A percentile compares a stretch with the other conserved stretches of the same genome.
phyloP scores from a whole-genome alignment of 2,797 vertebrate species.

The Xiphorhynchus erythropygius region DNA sequence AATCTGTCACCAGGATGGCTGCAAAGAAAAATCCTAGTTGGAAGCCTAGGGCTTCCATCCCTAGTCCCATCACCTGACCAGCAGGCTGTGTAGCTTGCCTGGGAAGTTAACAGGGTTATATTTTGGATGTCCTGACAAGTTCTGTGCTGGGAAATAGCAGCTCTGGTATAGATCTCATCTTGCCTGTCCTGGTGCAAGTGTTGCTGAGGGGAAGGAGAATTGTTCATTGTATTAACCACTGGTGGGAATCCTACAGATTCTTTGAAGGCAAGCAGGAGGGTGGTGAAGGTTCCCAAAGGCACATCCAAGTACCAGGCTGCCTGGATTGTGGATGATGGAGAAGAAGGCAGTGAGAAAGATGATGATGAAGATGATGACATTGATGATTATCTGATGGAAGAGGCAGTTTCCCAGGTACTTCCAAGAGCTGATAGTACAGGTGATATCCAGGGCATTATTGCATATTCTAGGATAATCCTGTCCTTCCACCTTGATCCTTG shows the following conservation, averaged over 20 bases:
- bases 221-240: neutral
- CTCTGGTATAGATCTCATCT: neutral
- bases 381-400: constrained; percentile 80
- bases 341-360: constrained; percentile 65
- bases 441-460: neutral
- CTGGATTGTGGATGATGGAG: constrained; percentile 88
- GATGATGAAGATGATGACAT: constrained; percentile 75
- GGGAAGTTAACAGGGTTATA: neutral
- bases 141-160: neutral
- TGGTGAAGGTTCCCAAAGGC: constrained; percentile 91
- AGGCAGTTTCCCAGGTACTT: constrained; percentile 75
- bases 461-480: neutral
- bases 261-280: constrained; percentile 76
- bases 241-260: constrained; percentile 73
- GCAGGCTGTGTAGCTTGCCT: neutral
- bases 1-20: neutral
- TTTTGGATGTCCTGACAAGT: neutral
- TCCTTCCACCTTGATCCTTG: neutral
- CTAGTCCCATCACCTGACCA: neutral
- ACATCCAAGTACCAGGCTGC: constrained; percentile 94
- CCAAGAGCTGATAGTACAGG: neutral
- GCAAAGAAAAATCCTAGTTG: neutral
- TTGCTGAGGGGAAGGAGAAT: neutral
- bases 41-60: neutral
- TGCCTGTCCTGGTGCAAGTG: neutral